A percentile compares a stretch with the other conserved stretches of the same genome.
These are phyloP conservation scores for Microctenopoma steveboyesi DNA, from an alignment of 2,797 vertebrate species.

Conservation along the genomic window DNA sequence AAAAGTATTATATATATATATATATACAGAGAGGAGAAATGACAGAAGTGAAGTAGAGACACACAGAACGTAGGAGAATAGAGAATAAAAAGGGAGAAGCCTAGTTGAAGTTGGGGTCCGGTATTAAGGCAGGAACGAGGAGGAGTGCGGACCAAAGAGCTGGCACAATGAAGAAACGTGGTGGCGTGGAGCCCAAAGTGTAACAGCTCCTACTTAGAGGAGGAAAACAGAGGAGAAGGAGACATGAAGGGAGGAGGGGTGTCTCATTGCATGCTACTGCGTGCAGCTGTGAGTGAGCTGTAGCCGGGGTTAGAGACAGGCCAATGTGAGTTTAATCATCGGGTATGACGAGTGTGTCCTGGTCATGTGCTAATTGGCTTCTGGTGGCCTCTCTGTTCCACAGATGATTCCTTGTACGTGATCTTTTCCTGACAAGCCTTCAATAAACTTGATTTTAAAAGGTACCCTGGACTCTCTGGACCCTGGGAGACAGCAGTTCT, in stretches of 20 bases:
- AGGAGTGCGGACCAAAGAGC: neutral
- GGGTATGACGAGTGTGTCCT: neutral
- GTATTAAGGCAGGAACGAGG: neutral
- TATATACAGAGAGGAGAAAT: too few relatives aligned
- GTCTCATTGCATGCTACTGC: too few relatives aligned
- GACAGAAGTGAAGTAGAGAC: too few relatives aligned
- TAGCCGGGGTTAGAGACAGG: slow-evolving; percentile 2
- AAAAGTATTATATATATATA: too few relatives aligned
- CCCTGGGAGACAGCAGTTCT: neutral
- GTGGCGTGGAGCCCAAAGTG: slow-evolving; percentile 7
- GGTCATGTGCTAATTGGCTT: neutral
- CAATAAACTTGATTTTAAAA: neutral
- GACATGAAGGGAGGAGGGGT: neutral
- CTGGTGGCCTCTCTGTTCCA: too few relatives aligned
- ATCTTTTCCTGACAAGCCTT: neutral
- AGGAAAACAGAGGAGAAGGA: neutral
- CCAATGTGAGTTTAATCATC: neutral
- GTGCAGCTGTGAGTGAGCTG: neutral
- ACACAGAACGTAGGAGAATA: neutral
- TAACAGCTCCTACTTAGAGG: slow-evolving; percentile 18
- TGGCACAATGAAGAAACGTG: slow-evolving; percentile 21
- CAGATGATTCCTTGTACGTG: neutral
- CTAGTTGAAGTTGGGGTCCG: slow-evolving; percentile 15
- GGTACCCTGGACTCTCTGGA: neutral
- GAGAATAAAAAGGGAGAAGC: neutral